A percentile compares a stretch with the other conserved stretches of the same genome.
phyloP scores from a whole-genome alignment of 2,113 vertebrate genomes.

The Azemiops feae region DNA sequence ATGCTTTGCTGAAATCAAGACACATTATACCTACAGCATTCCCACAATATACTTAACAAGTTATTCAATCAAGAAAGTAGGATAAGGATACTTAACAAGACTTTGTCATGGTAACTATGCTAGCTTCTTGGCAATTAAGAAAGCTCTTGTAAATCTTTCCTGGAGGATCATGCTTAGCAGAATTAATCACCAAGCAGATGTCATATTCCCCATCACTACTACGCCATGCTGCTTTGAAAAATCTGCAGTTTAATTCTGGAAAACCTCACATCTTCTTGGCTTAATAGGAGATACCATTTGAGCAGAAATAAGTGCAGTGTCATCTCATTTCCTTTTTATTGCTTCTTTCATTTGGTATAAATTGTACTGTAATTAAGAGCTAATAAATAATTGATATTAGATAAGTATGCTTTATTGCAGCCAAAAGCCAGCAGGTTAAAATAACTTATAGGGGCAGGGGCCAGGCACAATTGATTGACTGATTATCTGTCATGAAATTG shows the following conservation, averaged over 20 bases:
- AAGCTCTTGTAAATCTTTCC: not conserved
- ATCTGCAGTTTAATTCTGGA: not conserved
- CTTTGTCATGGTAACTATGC: not conserved
- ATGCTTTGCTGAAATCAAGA: not conserved
- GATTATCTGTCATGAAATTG: not conserved
- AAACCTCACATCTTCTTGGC: not conserved
- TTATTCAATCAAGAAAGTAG: not conserved
- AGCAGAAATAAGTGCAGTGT: not conserved
- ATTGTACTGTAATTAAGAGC: not conserved
- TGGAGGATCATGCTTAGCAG: not conserved
- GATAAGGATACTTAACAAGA: not conserved
- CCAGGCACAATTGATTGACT: not conserved
- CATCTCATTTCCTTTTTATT: not conserved
- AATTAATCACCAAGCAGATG: not conserved
- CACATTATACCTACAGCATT: not conserved
- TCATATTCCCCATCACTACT: not conserved
- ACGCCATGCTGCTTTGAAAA: not conserved
- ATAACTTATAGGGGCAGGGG: not conserved
- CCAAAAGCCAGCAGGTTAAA: not conserved
- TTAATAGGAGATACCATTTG: not conserved
- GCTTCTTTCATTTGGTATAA: not conserved
- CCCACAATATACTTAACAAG: not conserved
- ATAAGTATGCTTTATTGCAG: not conserved
- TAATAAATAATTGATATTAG: not conserved
- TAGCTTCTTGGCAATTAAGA: not conserved